These are phyloP conservation scores for Loriculus beryllinus DNA, from an alignment of 2,797 vertebrate species.

Conservation along the genomic window DNA sequence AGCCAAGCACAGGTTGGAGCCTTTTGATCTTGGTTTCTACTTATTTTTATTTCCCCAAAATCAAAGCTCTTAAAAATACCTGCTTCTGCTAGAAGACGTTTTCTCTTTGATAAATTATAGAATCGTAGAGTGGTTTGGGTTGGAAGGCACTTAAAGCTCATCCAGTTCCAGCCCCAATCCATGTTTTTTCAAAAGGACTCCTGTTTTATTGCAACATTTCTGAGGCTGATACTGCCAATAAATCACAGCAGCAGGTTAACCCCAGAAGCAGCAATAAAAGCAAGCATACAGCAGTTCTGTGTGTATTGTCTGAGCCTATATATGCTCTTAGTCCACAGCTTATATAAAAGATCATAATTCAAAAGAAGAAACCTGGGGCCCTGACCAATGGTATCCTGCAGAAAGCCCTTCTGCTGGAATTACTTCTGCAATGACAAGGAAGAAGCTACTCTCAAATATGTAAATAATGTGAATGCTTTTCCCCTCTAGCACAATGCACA, in stretches of 20 bases:
- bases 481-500: neutral
- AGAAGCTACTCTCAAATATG: neutral
- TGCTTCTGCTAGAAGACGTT: neutral
- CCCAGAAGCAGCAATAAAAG: neutral
- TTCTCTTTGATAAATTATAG: neutral
- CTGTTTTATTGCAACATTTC: neutral
- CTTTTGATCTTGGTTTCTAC: neutral
- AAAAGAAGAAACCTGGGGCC: neutral
- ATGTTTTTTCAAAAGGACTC: neutral
- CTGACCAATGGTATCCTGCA: neutral
- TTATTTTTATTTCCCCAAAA: neutral
- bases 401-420: neutral
- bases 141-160: neutral
- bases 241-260: neutral
- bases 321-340: neutral
- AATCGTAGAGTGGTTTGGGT: neutral
- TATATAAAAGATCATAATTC: neutral
- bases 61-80: neutral
- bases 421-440: neutral
- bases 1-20: neutral
- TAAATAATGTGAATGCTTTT: neutral
- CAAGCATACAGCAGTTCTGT: neutral
- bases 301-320: neutral
- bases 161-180: neutral
- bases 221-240: neutral